Evolutionary conservation across 2,888 invertebrate species (phyloP), one percentile per base, ranked within the genome.

Genomic region (Ophioninae sp.): DNA sequence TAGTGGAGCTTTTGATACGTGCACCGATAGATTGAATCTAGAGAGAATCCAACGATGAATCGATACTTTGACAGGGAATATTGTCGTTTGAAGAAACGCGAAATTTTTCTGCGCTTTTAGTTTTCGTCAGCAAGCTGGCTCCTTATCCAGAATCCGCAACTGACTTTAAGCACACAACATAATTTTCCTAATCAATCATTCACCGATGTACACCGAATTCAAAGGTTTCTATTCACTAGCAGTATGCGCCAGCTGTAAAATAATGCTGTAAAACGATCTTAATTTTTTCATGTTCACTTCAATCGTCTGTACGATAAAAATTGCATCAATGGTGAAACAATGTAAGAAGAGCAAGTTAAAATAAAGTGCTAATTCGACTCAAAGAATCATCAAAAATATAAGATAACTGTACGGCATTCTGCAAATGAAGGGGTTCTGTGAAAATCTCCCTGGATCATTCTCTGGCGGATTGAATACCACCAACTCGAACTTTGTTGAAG

Each of bases 1-100:
- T 69, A 78, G 78, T 78, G 74, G 78, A 82, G 79, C 69, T 77
- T 82, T 83, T 77, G 68, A 83, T 73, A 79, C 68, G 67, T 79
- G 83, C 83, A 72, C 56, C 83, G 65, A 72, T 79, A 44, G 41
- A n/a, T 79, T 67, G 39, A 37, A 74, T 74, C 17, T 10, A n/a
- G 37, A 17, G 37, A 7, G 57, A 39, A n/a, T 59, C 20, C 21
- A 59, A 13, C 57, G 37, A 20, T 59, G 8, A 70, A 70, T 59
- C 23, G 37, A n/a, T 8, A 21, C n/a, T 39, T 8, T 20, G 39
- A 59, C 23, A 17, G 39, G 39, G 7, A 6, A 56, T 57, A 17
- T 68, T 68, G 44, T 17, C 23, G 2, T 50, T 68, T 23, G 50
- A 50, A 23, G 50, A 50, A 50, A 50, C 50, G 50, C n/a, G 68